Conservation (phyloP, 2,888 invertebrate genomes). For the Heterodera filipjevi region DNA sequence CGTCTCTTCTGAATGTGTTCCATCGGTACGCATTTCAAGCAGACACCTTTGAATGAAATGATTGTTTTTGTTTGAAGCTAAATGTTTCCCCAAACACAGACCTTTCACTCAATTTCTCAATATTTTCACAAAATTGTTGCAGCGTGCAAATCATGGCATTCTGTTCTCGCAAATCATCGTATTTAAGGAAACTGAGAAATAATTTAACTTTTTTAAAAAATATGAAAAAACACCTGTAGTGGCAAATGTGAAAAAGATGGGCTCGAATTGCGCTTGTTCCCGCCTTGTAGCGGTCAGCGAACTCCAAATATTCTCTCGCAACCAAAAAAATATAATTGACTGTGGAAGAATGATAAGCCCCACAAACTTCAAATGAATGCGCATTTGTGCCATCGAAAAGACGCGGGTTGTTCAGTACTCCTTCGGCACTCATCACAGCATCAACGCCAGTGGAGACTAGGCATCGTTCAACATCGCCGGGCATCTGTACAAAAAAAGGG, state of each 20-base stretch:
- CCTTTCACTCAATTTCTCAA: conserved; percentile 48
- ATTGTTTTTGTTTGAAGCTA: not conserved
- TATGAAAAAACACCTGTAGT: conserved; percentile 75
- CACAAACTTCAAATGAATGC: conserved; percentile 72
- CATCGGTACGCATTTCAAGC: not conserved
- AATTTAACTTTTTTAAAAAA: conserved; percentile 5
- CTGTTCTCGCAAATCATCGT: conserved; percentile 55
- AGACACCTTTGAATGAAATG: not conserved
- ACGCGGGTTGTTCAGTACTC: conserved; percentile 95
- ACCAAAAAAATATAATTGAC: not conserved
- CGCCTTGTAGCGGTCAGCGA: conserved; percentile 82
- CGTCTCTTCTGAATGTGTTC: not conserved
- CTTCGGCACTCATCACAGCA: conserved; percentile 76
- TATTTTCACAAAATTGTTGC: conserved; percentile 50
- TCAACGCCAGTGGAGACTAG: conserved; percentile 82
- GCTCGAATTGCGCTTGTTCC: conserved; percentile 87
- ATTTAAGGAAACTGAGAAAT: conserved; percentile 52
- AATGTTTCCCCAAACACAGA: not conserved
- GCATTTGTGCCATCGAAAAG: conserved; percentile 76
- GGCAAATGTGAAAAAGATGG: conserved; percentile 93
- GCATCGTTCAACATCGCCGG: conserved; percentile 84
- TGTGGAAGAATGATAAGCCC: conserved; percentile 25
- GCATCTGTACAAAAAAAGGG: conserved; percentile 73
- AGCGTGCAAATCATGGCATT: conserved; percentile 48
- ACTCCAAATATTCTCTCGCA: conserved; percentile 82